Conservation (phyloP, 2,797 vertebrate species). For the Brachymystax lenok region DNA sequence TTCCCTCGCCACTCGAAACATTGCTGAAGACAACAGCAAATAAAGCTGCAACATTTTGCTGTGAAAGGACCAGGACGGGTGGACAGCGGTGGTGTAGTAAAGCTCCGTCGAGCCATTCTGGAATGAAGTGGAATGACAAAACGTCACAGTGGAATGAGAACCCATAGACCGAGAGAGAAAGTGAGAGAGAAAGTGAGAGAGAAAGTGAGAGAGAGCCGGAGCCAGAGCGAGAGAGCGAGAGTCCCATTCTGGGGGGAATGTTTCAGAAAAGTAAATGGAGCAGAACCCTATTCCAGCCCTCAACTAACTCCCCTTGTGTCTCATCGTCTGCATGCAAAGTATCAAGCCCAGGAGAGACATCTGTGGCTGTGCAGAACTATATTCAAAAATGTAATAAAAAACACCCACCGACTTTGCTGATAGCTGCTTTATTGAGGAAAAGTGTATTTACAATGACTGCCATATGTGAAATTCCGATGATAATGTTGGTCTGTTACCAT, state of each 20-base stretch:
- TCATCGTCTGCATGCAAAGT: conserved; percentile 74
- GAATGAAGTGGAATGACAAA: conserved; percentile 72
- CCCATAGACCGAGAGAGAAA: background rate
- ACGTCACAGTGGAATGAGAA: conserved; percentile 35
- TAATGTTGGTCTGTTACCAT: too few relatives aligned
- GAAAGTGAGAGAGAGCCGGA: conserved; percentile 1
- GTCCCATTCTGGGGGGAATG: conserved; percentile 73
- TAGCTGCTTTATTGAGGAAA: too few relatives aligned
- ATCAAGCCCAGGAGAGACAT: conserved; percentile 65
- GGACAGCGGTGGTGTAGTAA: conserved; percentile 50
- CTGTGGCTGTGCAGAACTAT: conserved; percentile 34
- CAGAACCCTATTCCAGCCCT: conserved; percentile 75
- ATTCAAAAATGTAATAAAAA: background rate
- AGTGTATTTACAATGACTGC: too few relatives aligned
- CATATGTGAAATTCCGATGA: background rate
- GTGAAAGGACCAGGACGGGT: background rate
- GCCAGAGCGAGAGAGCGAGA: conserved; percentile 7
- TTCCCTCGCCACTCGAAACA: background rate
- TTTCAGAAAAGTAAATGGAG: conserved; percentile 76
- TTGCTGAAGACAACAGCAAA: background rate
- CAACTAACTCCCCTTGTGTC: conserved; percentile 65
- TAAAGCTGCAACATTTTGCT: background rate
- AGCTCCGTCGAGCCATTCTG: conserved; percentile 60
- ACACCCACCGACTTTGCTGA: background rate
- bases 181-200: background rate